These are phyloP conservation scores for Grallaria varia DNA, from an alignment of 2,113 vertebrate species.

Conservation along the genomic window DNA sequence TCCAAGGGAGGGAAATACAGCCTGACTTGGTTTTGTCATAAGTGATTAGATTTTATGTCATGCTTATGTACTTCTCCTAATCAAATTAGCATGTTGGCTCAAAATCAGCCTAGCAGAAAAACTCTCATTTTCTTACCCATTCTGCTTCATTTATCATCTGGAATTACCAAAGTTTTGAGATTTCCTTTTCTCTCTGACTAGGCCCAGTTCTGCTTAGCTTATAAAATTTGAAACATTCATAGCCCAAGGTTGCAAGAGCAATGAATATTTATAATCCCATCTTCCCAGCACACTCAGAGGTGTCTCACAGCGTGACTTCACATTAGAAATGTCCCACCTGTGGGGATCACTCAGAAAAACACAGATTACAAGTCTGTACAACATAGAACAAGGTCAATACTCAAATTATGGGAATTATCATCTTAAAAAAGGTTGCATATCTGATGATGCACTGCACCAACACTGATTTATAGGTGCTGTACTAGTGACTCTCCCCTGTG, in stretches of 20 bases:
- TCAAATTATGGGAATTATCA: constrained; percentile 42
- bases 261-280: constrained; percentile 62
- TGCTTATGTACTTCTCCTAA: constrained; percentile 15
- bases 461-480: neutral
- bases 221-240: constrained; percentile 37
- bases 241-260: constrained; percentile 34
- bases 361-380: constrained; percentile 24
- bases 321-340: constrained; percentile 58
- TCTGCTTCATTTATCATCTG: neutral
- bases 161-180: neutral
- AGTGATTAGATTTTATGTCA: neutral
- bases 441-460: neutral
- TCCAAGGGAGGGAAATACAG: neutral
- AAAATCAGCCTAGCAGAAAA: constrained; percentile 35
- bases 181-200: neutral
- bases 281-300: constrained; percentile 37
- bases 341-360: constrained; percentile 37
- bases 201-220: neutral
- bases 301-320: constrained; percentile 55
- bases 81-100: constrained; percentile 1
- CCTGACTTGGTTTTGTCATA: neutral
- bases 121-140: neutral
- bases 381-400: constrained; percentile 22
- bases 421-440: constrained; percentile 17
- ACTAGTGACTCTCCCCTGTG: neutral